These are phyloP conservation scores for Verasper variegatus DNA, from an alignment of 2,113 vertebrate genomes.

Conservation along the genomic window DNA sequence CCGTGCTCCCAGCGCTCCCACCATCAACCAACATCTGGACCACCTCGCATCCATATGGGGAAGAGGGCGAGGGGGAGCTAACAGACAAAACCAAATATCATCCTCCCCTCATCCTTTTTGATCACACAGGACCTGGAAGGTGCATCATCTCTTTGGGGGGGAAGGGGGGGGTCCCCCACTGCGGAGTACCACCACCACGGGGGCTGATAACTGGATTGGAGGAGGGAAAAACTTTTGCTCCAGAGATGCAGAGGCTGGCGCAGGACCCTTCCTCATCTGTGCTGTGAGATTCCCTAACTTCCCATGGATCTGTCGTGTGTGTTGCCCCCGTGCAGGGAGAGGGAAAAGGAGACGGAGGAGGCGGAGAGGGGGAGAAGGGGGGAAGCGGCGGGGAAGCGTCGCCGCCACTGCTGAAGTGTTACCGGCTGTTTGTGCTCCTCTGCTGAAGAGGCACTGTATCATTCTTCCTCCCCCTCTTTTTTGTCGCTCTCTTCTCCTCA, in stretches of 20 bases:
- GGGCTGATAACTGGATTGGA: conserved; percentile 39
- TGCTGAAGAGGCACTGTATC: conserved; percentile 51
- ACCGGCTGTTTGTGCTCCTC: conserved; percentile 39
- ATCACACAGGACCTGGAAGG: conserved; percentile 40
- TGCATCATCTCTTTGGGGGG: conserved; percentile 3
- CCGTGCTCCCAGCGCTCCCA: conserved; percentile 24
- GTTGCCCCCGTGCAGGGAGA: conserved; percentile 36
- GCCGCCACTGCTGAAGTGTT: conserved; percentile 54
- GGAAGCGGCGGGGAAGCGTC: conserved; percentile 38
- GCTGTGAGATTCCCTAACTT: conserved; percentile 48
- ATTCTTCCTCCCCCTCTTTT: neutral
- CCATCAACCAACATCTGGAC: conserved; percentile 69
- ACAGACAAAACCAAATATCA: neutral
- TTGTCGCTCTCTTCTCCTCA: conserved; percentile 35
- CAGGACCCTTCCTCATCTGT: conserved; percentile 20
- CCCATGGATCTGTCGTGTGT: conserved; percentile 58
- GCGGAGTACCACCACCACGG: conserved; percentile 38
- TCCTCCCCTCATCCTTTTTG: conserved; percentile 34
- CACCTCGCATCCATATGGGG: conserved; percentile 50
- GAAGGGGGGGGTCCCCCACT: conserved; percentile 21
- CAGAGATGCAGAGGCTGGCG: conserved; percentile 36
- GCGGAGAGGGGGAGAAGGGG: conserved; percentile 47
- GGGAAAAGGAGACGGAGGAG: conserved; percentile 34
- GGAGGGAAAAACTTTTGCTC: conserved; percentile 55
- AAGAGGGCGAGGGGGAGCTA: neutral